phyloP scores from a whole-genome alignment of 2,113 vertebrate genomes.

The Uria aalge region DNA sequence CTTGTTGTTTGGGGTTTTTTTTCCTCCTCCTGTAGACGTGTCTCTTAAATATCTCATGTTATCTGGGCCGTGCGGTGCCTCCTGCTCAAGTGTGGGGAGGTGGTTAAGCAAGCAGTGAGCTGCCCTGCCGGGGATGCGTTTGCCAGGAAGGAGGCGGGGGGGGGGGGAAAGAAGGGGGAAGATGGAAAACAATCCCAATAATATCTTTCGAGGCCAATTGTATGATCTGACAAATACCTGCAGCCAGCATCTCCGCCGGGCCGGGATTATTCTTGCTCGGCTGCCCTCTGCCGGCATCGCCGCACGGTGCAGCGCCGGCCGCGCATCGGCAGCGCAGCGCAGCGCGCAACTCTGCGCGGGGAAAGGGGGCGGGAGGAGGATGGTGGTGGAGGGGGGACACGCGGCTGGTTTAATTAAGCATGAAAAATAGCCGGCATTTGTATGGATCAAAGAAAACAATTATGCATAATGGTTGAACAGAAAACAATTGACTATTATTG shows the following conservation, averaged over 20 bases:
- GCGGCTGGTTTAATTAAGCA: constrained; percentile 44
- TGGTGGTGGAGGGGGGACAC: neutral
- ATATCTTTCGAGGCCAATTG: constrained; percentile 17
- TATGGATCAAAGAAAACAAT: constrained; percentile 61
- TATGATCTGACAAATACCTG: constrained; percentile 46
- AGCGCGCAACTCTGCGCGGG: neutral
- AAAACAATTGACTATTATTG: constrained; percentile 66
- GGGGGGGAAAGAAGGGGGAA: neutral
- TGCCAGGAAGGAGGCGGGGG: neutral
- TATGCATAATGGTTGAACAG: constrained; percentile 28
- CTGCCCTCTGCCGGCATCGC: constrained; percentile 82
- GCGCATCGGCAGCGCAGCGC: neutral
- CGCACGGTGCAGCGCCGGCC: constrained; percentile 26
- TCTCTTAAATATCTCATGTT: constrained; percentile 41
- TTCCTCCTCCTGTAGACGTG: neutral
- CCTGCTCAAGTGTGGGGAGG: neutral
- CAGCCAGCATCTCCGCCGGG: constrained; percentile 53
- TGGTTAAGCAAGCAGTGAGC: constrained; percentile 51
- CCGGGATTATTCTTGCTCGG: constrained; percentile 80
- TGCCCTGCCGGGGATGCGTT: constrained; percentile 30
- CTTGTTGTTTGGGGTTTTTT: too few relatives aligned
- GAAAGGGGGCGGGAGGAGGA: neutral
- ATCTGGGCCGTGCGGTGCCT: neutral
- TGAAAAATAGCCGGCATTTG: constrained; percentile 12
- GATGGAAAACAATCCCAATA: too few relatives aligned